Evolutionary conservation across 1,140 invertebrate species (phyloP).

Genomic region (Drosophila kanapiae): DNA sequence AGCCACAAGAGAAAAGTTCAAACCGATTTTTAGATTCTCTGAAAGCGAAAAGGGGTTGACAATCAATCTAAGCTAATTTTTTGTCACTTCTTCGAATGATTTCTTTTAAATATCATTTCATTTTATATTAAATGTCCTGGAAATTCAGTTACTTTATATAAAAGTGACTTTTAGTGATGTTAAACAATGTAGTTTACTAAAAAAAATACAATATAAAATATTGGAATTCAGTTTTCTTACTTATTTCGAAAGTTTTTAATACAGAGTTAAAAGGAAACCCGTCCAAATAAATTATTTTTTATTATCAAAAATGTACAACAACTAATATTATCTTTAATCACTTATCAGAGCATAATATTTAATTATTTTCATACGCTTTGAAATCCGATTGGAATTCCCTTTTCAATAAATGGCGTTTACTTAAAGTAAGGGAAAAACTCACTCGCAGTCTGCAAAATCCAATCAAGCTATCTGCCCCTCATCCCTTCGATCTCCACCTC

Average conservation of each 20-base stretch:
- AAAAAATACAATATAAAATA: neutral
- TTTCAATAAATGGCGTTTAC: slow-evolving; percentile 2
- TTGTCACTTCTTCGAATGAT: no score
- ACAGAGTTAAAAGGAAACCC: no score
- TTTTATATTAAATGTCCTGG: no score
- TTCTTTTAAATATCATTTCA: no score
- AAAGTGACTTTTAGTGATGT: neutral
- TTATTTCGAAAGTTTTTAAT: neutral
- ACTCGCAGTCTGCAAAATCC: slow-evolving; percentile 49
- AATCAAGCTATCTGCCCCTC: slow-evolving; percentile 52
- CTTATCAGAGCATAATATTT: neutral
- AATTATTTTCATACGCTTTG: neutral
- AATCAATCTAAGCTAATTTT: neutral
- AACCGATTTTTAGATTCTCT: neutral
- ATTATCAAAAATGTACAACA: neutral
- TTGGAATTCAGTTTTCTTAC: neutral
- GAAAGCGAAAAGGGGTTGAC: neutral
- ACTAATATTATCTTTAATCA: neutral
- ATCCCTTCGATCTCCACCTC: slow-evolving; percentile 13
- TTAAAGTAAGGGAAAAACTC: neutral
- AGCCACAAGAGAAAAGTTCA: neutral
- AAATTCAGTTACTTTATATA: no score
- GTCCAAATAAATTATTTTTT: neutral
- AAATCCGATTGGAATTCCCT: slow-evolving; percentile 7
- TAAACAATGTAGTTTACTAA: neutral